Evolutionary conservation across 2,888 invertebrate species (phyloP), one percentile per base, ranked within the genome.

Genomic region (Yponomeuta cagnagella): DNA sequence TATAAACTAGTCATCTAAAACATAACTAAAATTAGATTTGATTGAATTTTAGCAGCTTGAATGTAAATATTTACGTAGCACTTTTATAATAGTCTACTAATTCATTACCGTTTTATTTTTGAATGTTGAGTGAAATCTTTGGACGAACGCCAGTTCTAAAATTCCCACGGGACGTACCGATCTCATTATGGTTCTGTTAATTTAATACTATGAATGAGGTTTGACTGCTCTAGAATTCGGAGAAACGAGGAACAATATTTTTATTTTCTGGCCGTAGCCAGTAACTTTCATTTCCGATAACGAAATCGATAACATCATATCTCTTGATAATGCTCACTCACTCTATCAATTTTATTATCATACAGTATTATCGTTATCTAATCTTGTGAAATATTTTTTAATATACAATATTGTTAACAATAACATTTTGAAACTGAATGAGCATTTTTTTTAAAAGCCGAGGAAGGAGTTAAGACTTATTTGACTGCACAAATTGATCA

Each of bases 61-160:
- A 12, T 63, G 67, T 67, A 67, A 37, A 37, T n/a, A 67, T 67
- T 31, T 37, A 67, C 67, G 33, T 43, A 43, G 4, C 52, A 30
- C 30, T 30, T 65, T 65, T 15, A 58, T 15, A 58, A 58, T 5
- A 58, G 52, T 58, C 52, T 2, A 58, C 52, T 12, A 58, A 58
- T 58, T 58, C 12, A 58, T 58, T 58, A 5, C 15, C 2, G 65
- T 30, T 31, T 65, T 65, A 31, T 31, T 33, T 31, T 65, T 30
- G n/a, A 65, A 23, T 33, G 1, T 1, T 30, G n/a, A 8, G 65
- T 23, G 10, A 65, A 65, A 23, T 23, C 8, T 30, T 65, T 65
- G 65, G 65, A 65, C 33, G 1, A 23, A 65, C 10, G 65, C 65
- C 65, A 65, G 65, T 65, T 65, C 6, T 10, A 15, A 58, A 58